phyloP scores from a whole-genome alignment of 2,888 invertebrate species.

The Rhagium mordax region DNA sequence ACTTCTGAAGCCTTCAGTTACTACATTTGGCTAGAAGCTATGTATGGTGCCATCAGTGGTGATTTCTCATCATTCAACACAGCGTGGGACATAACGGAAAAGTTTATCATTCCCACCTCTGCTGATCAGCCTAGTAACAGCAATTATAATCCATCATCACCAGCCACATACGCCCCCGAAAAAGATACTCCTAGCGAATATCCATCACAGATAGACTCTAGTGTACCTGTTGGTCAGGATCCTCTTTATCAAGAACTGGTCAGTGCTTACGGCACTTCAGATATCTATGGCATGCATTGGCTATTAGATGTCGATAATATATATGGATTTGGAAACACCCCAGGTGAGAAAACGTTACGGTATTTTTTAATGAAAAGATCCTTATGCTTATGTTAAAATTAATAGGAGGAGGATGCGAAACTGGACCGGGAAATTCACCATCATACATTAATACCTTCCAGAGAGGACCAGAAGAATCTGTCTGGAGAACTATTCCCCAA shows the following conservation, averaged over 20 bases:
- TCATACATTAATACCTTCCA: conserved; percentile 57
- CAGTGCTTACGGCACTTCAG: conserved; percentile 47
- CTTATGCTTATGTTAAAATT: conserved; percentile 34
- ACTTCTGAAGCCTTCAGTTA: too few relatives aligned
- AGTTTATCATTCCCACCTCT: conserved; percentile 50
- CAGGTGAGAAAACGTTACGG: conserved; percentile 43
- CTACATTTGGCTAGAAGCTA: too few relatives aligned
- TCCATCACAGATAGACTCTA: conserved; percentile 45
- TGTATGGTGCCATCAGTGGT: conserved; percentile 50
- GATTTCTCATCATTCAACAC: conserved; percentile 53
- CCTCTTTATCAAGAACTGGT: conserved; percentile 51
- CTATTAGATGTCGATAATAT: too few relatives aligned
- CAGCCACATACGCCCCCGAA: conserved; percentile 53
- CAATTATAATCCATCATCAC: conserved; percentile 47
- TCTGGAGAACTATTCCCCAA: too few relatives aligned
- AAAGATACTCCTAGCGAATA: conserved; percentile 49
- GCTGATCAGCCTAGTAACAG: conserved; percentile 48
- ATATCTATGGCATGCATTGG: too few relatives aligned
- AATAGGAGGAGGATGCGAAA: conserved; percentile 36
- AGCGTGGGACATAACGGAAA: conserved; percentile 52
- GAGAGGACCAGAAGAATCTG: too few relatives aligned
- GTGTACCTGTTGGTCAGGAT: conserved; percentile 50
- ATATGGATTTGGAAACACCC: too few relatives aligned
- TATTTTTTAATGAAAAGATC: too few relatives aligned
- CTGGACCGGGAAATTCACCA: conserved; percentile 45